Conservation (phyloP, 2,797 vertebrate genomes). For the Knipowitschia caucasica region DNA sequence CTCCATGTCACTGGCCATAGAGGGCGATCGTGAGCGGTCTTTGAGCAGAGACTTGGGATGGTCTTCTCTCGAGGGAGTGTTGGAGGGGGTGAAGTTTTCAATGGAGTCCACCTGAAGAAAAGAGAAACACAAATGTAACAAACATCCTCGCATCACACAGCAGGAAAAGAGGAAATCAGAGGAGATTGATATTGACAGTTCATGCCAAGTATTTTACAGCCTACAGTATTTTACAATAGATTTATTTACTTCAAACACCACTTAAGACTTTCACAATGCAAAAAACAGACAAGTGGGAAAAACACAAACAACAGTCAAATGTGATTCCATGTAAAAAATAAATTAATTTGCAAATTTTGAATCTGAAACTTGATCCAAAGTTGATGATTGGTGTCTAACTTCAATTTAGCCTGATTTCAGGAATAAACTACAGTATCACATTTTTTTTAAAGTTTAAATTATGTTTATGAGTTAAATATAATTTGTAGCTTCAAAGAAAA, state of each 20-base stretch:
- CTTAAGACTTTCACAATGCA: slow-evolving; percentile 25
- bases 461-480: too few species aligned
- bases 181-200: slow-evolving; percentile 8
- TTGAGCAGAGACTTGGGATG: slow-evolving; percentile 83
- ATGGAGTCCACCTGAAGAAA: slow-evolving; percentile 84
- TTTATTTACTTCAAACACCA: slow-evolving; percentile 16
- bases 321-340: neutral
- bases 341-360: too few species aligned
- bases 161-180: neutral
- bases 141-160: neutral
- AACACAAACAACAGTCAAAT: slow-evolving; percentile 6
- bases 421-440: too few species aligned
- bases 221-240: neutral
- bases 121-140: slow-evolving; percentile 2
- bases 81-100: slow-evolving; percentile 88
- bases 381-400: too few species aligned
- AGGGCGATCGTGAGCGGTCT: slow-evolving; percentile 86
- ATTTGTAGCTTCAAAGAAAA: too few species aligned
- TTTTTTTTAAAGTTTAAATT: too few species aligned
- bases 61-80: slow-evolving; percentile 84
- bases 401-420: too few species aligned
- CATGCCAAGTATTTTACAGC: slow-evolving; percentile 32
- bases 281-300: slow-evolving; percentile 1
- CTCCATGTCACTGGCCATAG: slow-evolving; percentile 87
- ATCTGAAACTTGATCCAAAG: too few species aligned